Base-by-base conservation (phyloP, 1,140 invertebrate genomes). In the Dryas iulia region DNA sequence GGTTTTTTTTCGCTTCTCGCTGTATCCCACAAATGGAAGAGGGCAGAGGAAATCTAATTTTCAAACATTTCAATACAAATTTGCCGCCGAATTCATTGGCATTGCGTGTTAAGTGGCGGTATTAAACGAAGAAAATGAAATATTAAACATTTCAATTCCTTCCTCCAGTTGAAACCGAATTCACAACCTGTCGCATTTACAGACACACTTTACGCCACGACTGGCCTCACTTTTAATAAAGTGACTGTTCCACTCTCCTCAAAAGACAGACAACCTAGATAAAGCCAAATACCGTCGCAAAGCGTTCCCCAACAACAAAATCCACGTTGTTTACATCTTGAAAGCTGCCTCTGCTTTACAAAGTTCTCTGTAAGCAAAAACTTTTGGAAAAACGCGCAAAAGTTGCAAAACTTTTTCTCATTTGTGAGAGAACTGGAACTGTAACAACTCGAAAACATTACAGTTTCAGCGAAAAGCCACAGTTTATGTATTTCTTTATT, bases 261-360 rank as follows among this genome's bases (percentile, higher is more conserved):
- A 47, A 47, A 47, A 18, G 14, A 47, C 18, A 47, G 18, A 47
- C 39, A 47, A 21, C 39, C 39, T 21, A 47, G 14, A 47, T 47
- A 47, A 21, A 47, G 39, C 14, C 18, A 18, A 18, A 18, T 47
- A 47, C 14, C 33, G 33, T 47, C 39, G 18, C 39, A 47, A 47
- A 47, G 14, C 39, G 39, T 18, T 47, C 14, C 5, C 7, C 18
- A 21, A 47, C 39, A 47, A 47, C 39, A 47, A 21, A 47, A 47
- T 47, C 39, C 39, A 47, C 39, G 39, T 47, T 47, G 39, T 47
- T 47, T 47, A 47, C 39, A 47, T 47, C 39, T 47, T 10, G 39
- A 47, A 18, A 47, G 14, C 14, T 47, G 3, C n/a, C 39, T 47
- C 14, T 18, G 39, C 39, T 47, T 47, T 47, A 14, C 6, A 47